Base-by-base conservation (phyloP, 2,888 invertebrate species). In the Cerastis leucographa region DNA sequence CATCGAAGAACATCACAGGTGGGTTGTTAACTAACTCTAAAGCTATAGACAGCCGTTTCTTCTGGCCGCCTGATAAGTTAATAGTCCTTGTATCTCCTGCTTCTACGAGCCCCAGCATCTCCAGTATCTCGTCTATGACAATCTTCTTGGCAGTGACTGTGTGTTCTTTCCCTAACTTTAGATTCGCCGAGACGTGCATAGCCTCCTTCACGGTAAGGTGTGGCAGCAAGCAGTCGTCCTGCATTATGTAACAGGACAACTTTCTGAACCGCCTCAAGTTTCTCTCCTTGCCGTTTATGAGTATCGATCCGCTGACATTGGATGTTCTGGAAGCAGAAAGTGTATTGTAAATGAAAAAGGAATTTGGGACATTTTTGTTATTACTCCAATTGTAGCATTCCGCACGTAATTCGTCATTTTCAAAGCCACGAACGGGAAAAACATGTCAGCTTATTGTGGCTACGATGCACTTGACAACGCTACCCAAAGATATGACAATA, bases 1-100 rank as follows among this genome's bases (percentile, higher is more conserved):
- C 99, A 91, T 99, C 99, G 92, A 99, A 99, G 95, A 99, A 99
- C 99, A 99, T 99, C 81, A 99, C 98, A 84, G 99, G 99, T 42
- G 99, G 99, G 96, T 99, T 99, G 95, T 99, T 99, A 70, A 99
- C 99, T 93, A 99, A 97, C 95, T 99, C 99, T 92, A 99, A 96
- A 73, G 99, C 99, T 91, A 99, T 99, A 11, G 99, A 99, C 82
- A 99, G 96, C 77, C 99, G 97, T 94, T 99, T 99, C 84, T 98
- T 97, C 95, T 99, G 99, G 0, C 99, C 99, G 35, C 99, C 99
- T 12, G 99, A 99, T 62, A 99, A 97, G 91, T 98, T 98, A 70
- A 97, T 97, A 22, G 99, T 98, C 89, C 98, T 97, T 0, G 99
- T 99, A 88, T 98, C 97, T 72, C 97, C 97, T 76, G 98, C 98